These are phyloP conservation scores for Drosophila longiperda DNA, from an alignment of 2,888 invertebrate genomes.

Conservation along the genomic window DNA sequence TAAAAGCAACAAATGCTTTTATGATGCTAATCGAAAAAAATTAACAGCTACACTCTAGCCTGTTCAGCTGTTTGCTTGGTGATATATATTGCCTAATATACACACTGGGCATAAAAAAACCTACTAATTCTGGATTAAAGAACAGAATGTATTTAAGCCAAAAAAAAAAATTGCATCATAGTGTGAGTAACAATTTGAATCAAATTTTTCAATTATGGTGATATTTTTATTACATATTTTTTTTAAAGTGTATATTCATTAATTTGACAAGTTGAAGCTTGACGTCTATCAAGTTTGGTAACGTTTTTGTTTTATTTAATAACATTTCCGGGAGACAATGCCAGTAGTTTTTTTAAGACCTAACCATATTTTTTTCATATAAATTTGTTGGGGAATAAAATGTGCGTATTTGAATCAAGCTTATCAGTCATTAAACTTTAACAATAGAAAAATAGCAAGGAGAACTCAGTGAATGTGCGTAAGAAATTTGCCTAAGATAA, in stretches of 20 bases:
- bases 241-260: conserved; percentile 27
- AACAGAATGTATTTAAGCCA: background rate
- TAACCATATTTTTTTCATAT: background rate
- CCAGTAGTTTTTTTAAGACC: conserved; percentile 10
- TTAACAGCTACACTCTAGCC: conserved; percentile 6
- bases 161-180: background rate
- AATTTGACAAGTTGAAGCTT: conserved; percentile 48
- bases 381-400: conserved; percentile 21
- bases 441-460: conserved; percentile 39
- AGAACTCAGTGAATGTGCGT: conserved; percentile 33
- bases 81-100: conserved; percentile 42
- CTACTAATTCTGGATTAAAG: background rate
- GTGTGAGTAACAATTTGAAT: background rate
- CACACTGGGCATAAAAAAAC: conserved; percentile 13
- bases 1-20: conserved; percentile 46
- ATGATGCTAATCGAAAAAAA: conserved; percentile 20
- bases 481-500: conserved; percentile 28
- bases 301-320: conserved; percentile 20
- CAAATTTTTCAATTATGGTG: background rate
- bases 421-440: conserved; percentile 79
- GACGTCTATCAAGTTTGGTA: conserved; percentile 40
- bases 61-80: conserved; percentile 33
- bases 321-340: conserved; percentile 54
- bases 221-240: conserved; percentile 5
- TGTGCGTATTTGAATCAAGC: conserved; percentile 38